Evolutionary conservation across 2,113 vertebrate genomes (phyloP).

Genomic region (Anguilla rostrata): DNA sequence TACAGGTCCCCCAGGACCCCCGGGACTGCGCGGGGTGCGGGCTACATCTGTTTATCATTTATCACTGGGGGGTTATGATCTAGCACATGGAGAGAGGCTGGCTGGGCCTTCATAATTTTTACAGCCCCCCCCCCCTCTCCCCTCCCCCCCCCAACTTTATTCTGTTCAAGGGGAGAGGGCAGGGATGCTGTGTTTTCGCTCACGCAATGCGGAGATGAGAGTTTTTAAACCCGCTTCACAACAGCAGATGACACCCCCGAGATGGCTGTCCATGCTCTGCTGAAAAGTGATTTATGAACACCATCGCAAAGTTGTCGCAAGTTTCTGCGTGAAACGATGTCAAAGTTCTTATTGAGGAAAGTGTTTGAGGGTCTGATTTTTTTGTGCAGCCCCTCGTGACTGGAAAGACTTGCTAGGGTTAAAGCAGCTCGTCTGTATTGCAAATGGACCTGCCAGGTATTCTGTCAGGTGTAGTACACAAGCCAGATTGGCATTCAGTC

Average conservation of each 20-base stretch:
- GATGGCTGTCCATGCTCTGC: neutral
- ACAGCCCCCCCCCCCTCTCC: neutral
- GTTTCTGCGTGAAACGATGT: too few relatives aligned
- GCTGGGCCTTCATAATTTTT: constrained; percentile 11
- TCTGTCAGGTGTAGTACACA: neutral
- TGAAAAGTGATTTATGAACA: neutral
- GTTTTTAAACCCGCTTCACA: neutral
- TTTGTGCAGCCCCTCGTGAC: too few relatives aligned
- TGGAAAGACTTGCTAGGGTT: too few relatives aligned
- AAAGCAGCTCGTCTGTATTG: neutral
- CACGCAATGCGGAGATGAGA: neutral
- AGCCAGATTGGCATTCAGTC: neutral
- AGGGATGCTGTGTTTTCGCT: neutral
- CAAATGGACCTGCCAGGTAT: neutral
- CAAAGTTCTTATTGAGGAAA: too few relatives aligned
- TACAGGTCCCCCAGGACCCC: constrained; percentile 15
- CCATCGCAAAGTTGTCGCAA: neutral
- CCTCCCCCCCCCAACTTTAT: neutral
- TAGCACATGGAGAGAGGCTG: neutral
- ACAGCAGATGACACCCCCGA: constrained; percentile 1
- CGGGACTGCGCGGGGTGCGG: constrained; percentile 12
- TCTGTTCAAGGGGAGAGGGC: neutral
- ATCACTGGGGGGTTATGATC: constrained; percentile 22
- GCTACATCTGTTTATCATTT: constrained; percentile 30
- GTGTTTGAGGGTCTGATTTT: too few relatives aligned